Evolutionary conservation across 2,888 invertebrate species (phyloP), one percentile per base, ranked within the genome.

Genomic region (Acrobasis repandana): DNA sequence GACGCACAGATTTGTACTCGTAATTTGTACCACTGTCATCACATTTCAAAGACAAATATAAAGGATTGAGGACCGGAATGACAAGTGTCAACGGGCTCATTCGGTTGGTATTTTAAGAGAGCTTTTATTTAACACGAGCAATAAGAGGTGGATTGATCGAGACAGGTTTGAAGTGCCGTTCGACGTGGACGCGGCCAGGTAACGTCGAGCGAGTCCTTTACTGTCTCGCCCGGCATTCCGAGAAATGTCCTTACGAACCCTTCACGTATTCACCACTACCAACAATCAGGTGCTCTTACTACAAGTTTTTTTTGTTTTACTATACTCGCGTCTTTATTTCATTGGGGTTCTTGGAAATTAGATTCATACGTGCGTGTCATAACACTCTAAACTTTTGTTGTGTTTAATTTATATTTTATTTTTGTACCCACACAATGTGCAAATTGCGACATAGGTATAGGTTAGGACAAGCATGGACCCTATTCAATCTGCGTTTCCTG

Each of bases 41-140:
- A 91, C 91, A 91, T 91, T 91, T 92, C 90, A 91, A 92, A 92
- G 92, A 92, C 92, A 92, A 92, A 91, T 90, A 91, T 91, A 92
- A 92, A 91, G 90, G 86, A 90, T 92, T 86, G 92, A 88, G 86
- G 82, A 82, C 84, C 85, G 85, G 89, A 87, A 89, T 91, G 91
- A 92, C 90, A 87, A 91, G 90, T 90, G 92, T 89, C 89, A 89
- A 82, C 79, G 83, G 73, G 82, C 80, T 83, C 88, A 83, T 88
- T 87, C 81, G 80, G 81, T 75, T 90, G 90, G 88, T 86, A 90
- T 91, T 88, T 91, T 88, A 88, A 89, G 78, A 90, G 87, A 86
- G 84, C 86, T 91, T 87, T 91, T 90, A 90, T 90, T 90, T 88
- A 86, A 90, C 87, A 90, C 85, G 88, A 90, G 84, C 89, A 91